phyloP scores from a whole-genome alignment of 2,888 invertebrate species.

The Zele albiditarsus region DNA sequence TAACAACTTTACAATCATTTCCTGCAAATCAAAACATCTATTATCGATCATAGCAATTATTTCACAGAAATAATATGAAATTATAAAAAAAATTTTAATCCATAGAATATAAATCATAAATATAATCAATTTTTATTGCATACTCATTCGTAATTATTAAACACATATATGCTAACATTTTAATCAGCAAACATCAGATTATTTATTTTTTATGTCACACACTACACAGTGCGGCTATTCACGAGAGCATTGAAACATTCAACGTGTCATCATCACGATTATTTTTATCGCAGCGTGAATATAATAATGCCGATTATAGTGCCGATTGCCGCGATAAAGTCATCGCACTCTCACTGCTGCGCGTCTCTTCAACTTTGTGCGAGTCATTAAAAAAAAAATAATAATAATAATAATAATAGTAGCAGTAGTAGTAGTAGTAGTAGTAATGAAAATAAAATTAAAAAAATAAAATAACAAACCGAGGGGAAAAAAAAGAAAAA shows the following conservation, averaged over 20 bases:
- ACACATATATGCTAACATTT: background rate
- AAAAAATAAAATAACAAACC: no score
- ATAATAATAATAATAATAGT: background rate
- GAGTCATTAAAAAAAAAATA: conserved; percentile 30
- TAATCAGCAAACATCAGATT: background rate
- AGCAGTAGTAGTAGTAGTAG: background rate
- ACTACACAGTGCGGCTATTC: background rate
- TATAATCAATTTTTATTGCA: background rate
- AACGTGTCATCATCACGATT: conserved; percentile 23
- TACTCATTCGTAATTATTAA: background rate
- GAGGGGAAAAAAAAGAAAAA: background rate
- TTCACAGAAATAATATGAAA: background rate
- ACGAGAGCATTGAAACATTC: conserved; percentile 1
- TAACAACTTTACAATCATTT: background rate
- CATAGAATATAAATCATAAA: background rate
- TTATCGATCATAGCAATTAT: conserved; percentile 31
- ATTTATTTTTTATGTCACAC: conserved; percentile 7
- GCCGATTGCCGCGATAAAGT: conserved; percentile 24
- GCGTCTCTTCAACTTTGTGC: conserved; percentile 24
- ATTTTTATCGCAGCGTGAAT: conserved; percentile 24
- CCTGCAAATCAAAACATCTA: conserved; percentile 8
- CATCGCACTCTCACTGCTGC: conserved; percentile 27
- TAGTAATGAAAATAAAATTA: no score
- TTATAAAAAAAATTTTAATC: background rate
- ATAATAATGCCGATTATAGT: conserved; percentile 25